Base-by-base conservation (phyloP, 2,797 vertebrate species). In the Hapalemur alaotrensis region DNA sequence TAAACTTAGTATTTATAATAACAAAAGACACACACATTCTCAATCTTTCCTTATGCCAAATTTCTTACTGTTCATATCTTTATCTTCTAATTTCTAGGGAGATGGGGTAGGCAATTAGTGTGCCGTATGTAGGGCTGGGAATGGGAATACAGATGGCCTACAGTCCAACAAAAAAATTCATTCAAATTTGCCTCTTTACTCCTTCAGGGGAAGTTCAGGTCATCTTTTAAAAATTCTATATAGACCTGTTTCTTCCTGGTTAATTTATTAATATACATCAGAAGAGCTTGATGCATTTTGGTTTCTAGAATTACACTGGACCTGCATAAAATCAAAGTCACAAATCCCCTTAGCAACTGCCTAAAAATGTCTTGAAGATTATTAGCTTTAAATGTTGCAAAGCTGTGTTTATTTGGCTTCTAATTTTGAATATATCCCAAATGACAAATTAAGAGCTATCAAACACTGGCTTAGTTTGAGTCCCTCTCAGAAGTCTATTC, bases 401-500 rank as follows among this genome's bases (percentile, higher is more conserved):
- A 96, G 22, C 63, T 95, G 30, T 30, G 52, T 97, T 98, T 97
- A 32, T 81, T 46, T 97, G 96, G 46, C 20, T 28, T 3, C 57
- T 91, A 96, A 96, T 95, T 97, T 96, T 93, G 48, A 79, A 1
- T 63, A 89, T 92, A 92, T 92, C 93, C 59, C 91, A 97, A 97
- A 75, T 87, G 70, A 97, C 69, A 96, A 97, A 92, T 98, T 95
- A 96, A 97, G 79, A 88, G 7, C 80, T 95, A 93, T 95, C 95
- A 97, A 97, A 97, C 95, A 25, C 80, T 95, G 59, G 95, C 46
- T 84, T 50, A 0, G 17, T 94, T 76, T 88, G 22, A 83, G 72
- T 91, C n/a, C 82, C 65, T 97, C 72, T 94, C 41, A 78, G 81
- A 94, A 78, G 54, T 95, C 94, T 22, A 32, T 52, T 95, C n/a